These are phyloP conservation scores for Eupeodes latifasciatus DNA, from an alignment of 2,888 invertebrate genomes.

Conservation along the genomic window DNA sequence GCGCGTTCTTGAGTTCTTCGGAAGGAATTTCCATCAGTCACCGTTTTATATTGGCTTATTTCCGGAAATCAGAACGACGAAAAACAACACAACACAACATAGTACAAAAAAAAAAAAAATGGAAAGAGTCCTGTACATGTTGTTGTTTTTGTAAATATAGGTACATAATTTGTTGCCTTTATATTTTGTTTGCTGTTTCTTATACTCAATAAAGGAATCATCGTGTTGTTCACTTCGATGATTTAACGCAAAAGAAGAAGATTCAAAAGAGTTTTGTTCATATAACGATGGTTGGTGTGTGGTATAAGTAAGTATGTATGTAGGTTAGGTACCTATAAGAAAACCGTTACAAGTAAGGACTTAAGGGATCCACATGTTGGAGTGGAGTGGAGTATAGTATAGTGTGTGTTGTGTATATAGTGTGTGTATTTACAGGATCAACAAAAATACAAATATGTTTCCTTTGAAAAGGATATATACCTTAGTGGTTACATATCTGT, in stretches of 20 bases:
- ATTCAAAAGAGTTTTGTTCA: slow-evolving; percentile 22
- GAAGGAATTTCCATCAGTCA: neutral
- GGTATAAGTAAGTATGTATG: neutral
- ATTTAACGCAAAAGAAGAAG: slow-evolving; percentile 51
- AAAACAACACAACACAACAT: neutral
- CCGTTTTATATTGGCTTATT: slow-evolving; percentile 42
- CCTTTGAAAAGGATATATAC: slow-evolving; percentile 40
- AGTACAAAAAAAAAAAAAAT: slow-evolving; percentile 12
- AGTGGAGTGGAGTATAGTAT: neutral
- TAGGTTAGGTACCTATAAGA: neutral
- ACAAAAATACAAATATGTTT: slow-evolving; percentile 53
- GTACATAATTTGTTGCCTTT: slow-evolving; percentile 21
- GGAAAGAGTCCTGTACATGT: no score
- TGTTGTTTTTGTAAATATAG: neutral
- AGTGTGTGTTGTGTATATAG: neutral
- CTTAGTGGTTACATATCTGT: slow-evolving; percentile 10
- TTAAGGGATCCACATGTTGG: neutral
- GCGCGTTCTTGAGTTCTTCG: slow-evolving; percentile 27
- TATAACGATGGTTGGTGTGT: neutral
- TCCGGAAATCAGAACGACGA: slow-evolving; percentile 35
- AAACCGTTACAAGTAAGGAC: slow-evolving; percentile 29
- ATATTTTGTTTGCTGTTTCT: neutral
- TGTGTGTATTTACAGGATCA: slow-evolving; percentile 50
- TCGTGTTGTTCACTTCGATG: slow-evolving; percentile 65
- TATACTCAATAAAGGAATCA: slow-evolving; percentile 66